phyloP scores from a whole-genome alignment of 2,888 invertebrate genomes.

The Caenorhabditis auriculariae region DNA sequence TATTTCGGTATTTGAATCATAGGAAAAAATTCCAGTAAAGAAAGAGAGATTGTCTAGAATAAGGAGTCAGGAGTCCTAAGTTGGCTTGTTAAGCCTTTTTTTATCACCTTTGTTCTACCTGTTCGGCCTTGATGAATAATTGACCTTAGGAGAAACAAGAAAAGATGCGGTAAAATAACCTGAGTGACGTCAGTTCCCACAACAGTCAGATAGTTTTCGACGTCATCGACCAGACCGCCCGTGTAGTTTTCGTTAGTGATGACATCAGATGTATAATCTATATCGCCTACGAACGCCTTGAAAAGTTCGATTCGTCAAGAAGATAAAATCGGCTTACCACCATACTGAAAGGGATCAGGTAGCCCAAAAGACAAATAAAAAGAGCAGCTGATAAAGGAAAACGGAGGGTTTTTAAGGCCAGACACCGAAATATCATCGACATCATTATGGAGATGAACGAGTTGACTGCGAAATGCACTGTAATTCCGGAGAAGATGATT shows the following conservation, averaged over 20 bases:
- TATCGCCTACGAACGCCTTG: constrained; percentile 7
- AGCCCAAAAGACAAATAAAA: constrained; percentile 19
- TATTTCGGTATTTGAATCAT: too few species aligned
- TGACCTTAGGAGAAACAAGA: too few species aligned
- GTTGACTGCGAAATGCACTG: constrained; percentile 30
- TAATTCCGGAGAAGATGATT: neutral
- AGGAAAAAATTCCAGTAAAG: too few species aligned
- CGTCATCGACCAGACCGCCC: constrained; percentile 14
- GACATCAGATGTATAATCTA: constrained; percentile 21
- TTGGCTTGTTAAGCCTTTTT: neutral
- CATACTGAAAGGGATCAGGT: constrained; percentile 23
- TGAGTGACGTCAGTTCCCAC: constrained; percentile 20
- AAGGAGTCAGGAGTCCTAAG: neutral
- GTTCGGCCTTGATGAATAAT: neutral
- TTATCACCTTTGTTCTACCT: too few species aligned
- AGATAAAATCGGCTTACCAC: constrained; percentile 3
- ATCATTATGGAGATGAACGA: constrained; percentile 27
- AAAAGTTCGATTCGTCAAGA: neutral
- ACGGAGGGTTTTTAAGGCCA: constrained; percentile 17
- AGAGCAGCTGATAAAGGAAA: constrained; percentile 27
- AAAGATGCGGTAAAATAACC: too few species aligned
- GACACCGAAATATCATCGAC: constrained; percentile 26
- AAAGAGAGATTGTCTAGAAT: neutral
- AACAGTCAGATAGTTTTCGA: constrained; percentile 22
- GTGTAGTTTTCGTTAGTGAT: constrained; percentile 22